A percentile compares a stretch with the other conserved stretches of the same genome.
phyloP scores from a whole-genome alignment of 2,888 invertebrate species.

The Prenolepis imparis region DNA sequence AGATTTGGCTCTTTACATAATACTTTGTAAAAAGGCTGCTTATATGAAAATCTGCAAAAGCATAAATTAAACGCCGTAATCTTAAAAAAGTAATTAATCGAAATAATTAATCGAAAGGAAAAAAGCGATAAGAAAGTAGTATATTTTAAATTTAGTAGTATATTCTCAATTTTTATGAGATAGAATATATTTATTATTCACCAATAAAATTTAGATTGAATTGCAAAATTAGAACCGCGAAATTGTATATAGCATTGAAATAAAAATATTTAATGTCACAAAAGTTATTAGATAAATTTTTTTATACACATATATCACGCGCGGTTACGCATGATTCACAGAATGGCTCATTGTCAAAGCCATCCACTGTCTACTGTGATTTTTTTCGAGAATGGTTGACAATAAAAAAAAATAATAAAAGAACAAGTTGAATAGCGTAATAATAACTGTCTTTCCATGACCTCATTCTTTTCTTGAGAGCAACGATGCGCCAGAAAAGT shows the following conservation, averaged over 20 bases:
- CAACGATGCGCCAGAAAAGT: background rate
- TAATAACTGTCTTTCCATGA: background rate
- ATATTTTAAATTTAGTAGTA: background rate
- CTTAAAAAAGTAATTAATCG: background rate
- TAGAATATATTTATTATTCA: background rate
- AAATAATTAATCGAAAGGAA: background rate
- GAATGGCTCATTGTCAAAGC: background rate
- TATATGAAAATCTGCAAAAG: background rate
- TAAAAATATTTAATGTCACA: background rate
- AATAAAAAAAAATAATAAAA: background rate
- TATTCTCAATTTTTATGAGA: background rate
- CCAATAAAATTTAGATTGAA: background rate
- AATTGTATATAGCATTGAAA: background rate
- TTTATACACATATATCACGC: too few species aligned
- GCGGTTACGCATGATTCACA: too few species aligned
- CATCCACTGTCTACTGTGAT: background rate
- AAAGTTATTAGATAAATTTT: background rate
- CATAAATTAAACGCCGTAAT: background rate
- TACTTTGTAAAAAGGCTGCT: background rate
- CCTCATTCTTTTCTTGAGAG: background rate
- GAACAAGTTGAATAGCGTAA: background rate
- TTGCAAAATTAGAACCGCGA: background rate
- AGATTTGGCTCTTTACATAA: background rate
- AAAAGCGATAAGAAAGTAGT: background rate
- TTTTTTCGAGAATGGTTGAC: background rate